Percentiles rank a stretch among this genome's conserved stretches.
phyloP scores from a whole-genome alignment of 64 coral and sea anemone species.

The Porites australiensis region DNA sequence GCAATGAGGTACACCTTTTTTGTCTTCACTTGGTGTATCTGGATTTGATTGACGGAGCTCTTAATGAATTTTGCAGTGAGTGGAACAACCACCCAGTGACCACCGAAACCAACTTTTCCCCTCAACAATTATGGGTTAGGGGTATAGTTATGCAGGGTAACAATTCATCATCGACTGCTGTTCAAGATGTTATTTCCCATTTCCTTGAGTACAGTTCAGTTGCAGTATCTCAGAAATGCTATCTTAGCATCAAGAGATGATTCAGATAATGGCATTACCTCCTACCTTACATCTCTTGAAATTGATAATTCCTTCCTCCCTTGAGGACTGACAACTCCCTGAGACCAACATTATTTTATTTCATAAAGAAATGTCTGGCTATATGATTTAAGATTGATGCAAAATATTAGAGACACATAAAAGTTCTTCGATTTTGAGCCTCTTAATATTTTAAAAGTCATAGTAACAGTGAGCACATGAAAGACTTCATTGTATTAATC shows the following conservation, averaged over 20 bases:
- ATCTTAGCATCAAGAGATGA: conserved; percentile 28
- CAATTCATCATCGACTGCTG: conserved; percentile 30
- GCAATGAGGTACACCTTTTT: conserved; percentile 38
- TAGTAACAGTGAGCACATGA: conserved; percentile 8
- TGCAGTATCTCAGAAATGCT: conserved; percentile 25
- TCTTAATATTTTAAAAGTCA: conserved; percentile 14
- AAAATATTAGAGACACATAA: no score
- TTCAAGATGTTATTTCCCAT: conserved; percentile 29
- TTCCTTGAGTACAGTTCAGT: conserved; percentile 36
- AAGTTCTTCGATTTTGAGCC: no score
- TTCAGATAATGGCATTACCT: conserved; percentile 24
- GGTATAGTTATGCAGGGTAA: conserved; percentile 26
- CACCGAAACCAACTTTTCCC: conserved; percentile 61
- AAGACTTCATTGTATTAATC: conserved; percentile 5
- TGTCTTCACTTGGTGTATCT: conserved; percentile 29
- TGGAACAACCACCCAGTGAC: conserved; percentile 68
- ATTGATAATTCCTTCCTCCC: conserved; percentile 21
- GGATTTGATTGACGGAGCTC: conserved; percentile 46
- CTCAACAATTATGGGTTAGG: conserved; percentile 58
- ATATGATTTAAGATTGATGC: no score
- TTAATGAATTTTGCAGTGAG: conserved; percentile 26
- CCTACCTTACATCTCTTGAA: conserved; percentile 15
- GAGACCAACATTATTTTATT: neutral
- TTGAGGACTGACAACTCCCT: conserved; percentile 23
- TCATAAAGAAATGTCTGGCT: no score